Evolutionary conservation across 2,888 invertebrate species (phyloP).

Genomic region (Polyploca ridens): DNA sequence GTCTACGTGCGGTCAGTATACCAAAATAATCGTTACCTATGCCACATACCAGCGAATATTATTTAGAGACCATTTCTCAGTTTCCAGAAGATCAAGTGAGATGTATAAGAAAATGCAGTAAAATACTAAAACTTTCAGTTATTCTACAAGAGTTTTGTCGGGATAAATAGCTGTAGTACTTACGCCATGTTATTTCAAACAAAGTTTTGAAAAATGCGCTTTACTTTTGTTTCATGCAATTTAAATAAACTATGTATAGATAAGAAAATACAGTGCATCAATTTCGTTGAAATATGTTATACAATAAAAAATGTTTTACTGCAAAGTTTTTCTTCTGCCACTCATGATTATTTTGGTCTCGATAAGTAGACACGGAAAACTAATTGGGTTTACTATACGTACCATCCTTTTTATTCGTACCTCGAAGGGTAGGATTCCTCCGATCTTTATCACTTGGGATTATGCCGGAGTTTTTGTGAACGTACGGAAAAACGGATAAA

Average conservation of each 20-base stretch:
- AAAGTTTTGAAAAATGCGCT: background rate
- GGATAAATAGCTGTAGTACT: slow-evolving; percentile 1
- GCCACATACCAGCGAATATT: background rate
- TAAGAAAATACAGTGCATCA: too few relatives aligned
- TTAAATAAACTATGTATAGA: background rate
- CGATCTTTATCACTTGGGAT: slow-evolving; percentile 5
- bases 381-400: background rate
- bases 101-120: background rate
- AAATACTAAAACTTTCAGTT: background rate
- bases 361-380: background rate
- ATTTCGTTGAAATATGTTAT: too few relatives aligned
- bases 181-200: background rate
- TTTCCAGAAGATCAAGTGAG: background rate
- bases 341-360: background rate
- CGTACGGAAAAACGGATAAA: slow-evolving; percentile 36
- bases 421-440: background rate
- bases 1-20: background rate
- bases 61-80: background rate
- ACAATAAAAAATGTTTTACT: too few relatives aligned
- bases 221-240: background rate
- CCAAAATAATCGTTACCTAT: background rate
- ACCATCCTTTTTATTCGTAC: background rate
- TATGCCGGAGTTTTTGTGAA: slow-evolving; percentile 17
- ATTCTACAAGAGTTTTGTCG: slow-evolving; percentile 4
- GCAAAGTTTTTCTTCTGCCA: background rate